A percentile compares a stretch with the other conserved stretches of the same genome.
phyloP scores from a whole-genome alignment of 2,797 vertebrate genomes.

The Sebastes trivittatus region DNA sequence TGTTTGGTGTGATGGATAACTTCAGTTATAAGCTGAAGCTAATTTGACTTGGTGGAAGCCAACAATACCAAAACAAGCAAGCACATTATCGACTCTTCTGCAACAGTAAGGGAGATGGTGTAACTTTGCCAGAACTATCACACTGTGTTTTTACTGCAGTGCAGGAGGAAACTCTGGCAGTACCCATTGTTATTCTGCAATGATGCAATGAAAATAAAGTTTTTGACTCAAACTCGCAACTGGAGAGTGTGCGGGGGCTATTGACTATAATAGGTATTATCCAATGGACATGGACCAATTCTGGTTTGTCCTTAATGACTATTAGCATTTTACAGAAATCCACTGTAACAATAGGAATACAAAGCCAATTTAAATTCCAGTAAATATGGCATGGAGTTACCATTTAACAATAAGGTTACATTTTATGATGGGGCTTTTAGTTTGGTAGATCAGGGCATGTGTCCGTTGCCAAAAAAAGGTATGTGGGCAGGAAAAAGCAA shows the following conservation, averaged over 20 bases:
- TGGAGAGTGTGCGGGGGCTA: background rate
- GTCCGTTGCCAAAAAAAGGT: too few relatives aligned
- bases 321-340: background rate
- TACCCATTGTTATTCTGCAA: background rate
- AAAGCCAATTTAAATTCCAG: background rate
- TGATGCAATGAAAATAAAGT: background rate
- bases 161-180: background rate
- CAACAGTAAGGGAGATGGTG: background rate
- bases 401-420: background rate
- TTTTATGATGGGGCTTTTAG: background rate
- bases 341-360: background rate
- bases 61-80: background rate
- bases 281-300: background rate
- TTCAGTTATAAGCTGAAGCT: background rate
- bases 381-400: background rate
- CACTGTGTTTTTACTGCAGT: background rate
- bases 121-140: background rate
- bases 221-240: background rate
- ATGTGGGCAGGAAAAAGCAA: too few relatives aligned
- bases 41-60: background rate
- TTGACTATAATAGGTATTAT: background rate
- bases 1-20: background rate
- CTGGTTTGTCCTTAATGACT: background rate
- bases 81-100: background rate
- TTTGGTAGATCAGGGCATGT: background rate